Evolutionary conservation across 2,797 vertebrate species (phyloP), one percentile per base, ranked within the genome.

Genomic region (Cryptoprocta ferox): DNA sequence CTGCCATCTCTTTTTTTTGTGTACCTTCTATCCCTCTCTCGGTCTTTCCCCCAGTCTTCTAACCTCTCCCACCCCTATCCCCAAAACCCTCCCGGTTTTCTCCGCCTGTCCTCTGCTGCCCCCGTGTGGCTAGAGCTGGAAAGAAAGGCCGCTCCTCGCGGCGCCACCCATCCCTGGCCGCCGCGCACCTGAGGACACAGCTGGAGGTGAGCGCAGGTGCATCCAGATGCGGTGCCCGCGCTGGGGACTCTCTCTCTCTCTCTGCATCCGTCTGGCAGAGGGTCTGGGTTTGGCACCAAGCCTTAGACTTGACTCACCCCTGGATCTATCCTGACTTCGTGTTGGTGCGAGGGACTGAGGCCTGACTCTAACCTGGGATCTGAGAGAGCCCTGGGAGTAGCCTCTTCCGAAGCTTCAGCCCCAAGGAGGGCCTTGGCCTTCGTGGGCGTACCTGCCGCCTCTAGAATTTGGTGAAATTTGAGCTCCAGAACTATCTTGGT

Each of bases 51-150:
- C 2, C 28, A 10, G 81, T 19, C 39, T 19, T 26, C 24, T 28
- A 14, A 66, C 39, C 12, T 39, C 68, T 26, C 73, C 37, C 32
- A 0, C 59, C 50, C 7, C 6, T 5, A 1, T 15, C 61, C 79
- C 24, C 63, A 21, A 63, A 56, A 6, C 65, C 35, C 70, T 50
- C 35, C 6, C 5, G 4, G 39, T 28, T 76, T 82, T 89, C 91
- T 98, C 94, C 35, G 81, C 80, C 81, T 85, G 97, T 97, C 95
- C 84, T 98, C 89, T 98, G 96, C 97, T 98, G 97, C 96, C 96
- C 87, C 26, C 94, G 6, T 76, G 97, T 87, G 97, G 95, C 24
- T 10, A 0, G 0, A 5, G 1, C 0, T 42, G 92, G 92, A 73
- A 93, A 80, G 92, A 73, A 93, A 80, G 50, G 83, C 65, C 11